These are phyloP conservation scores for Peromyscus nudipes DNA, from an alignment of 2,797 vertebrate genomes.

Conservation along the genomic window DNA sequence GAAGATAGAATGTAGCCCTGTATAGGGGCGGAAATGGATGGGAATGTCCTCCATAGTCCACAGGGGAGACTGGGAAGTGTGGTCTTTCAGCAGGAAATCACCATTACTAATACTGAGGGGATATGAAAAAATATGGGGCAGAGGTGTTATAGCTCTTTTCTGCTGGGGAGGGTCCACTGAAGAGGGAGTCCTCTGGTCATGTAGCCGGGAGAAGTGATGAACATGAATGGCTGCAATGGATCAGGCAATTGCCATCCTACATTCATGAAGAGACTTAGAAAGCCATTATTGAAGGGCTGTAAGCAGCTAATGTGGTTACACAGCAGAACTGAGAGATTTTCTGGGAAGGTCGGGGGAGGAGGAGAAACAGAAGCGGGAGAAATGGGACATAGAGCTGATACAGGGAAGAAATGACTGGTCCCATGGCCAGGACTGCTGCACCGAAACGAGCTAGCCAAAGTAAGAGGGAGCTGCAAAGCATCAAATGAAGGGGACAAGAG, in stretches of 20 bases:
- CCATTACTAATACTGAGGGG: not conserved
- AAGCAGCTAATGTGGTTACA: not conserved
- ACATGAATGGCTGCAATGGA: not conserved
- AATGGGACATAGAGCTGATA: not conserved
- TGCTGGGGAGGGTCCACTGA: not conserved
- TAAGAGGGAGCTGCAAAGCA: not conserved
- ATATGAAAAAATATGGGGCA: not conserved
- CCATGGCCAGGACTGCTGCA: not conserved
- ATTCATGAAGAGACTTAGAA: not conserved
- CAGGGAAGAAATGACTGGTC: not conserved
- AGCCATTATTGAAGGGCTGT: not conserved
- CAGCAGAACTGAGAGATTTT: not conserved
- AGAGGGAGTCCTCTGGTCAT: not conserved
- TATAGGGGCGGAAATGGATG: not conserved
- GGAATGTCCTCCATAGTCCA: not conserved
- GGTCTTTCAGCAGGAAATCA: not conserved
- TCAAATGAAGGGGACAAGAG: not conserved
- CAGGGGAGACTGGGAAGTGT: not conserved
- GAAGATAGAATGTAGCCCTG: not conserved
- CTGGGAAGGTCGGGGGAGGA: not conserved
- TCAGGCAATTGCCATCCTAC: not conserved
- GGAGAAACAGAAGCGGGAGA: not conserved
- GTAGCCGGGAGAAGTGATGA: fast-evolving
- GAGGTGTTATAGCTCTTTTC: not conserved
- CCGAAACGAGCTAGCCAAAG: not conserved